Conservation (phyloP, 1,140 invertebrate species). For the Magallana angulata region DNA sequence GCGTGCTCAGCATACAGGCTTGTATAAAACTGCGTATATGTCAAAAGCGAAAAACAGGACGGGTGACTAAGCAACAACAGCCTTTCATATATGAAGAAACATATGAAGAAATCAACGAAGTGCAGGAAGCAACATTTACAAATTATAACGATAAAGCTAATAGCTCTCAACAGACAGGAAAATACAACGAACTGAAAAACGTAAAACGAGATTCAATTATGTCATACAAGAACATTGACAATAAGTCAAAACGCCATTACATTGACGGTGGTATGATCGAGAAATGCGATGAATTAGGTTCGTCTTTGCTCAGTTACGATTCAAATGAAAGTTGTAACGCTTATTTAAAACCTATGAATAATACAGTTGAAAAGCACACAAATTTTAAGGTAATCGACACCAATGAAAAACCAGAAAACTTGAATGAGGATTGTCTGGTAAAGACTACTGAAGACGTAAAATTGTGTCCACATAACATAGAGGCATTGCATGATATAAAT, state of each 20-base stretch:
- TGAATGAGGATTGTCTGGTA: too few species aligned
- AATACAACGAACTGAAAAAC: neutral
- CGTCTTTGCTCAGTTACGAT: neutral
- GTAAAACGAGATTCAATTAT: neutral
- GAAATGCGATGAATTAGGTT: neutral
- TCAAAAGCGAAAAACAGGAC: neutral
- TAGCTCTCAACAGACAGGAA: neutral
- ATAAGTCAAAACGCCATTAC: neutral
- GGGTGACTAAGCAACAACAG: neutral
- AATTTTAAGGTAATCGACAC: too few species aligned
- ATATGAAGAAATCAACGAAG: constrained; percentile 11
- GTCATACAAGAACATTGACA: neutral
- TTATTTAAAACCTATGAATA: too few species aligned
- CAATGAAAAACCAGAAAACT: too few species aligned
- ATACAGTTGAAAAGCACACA: too few species aligned
- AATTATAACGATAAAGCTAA: neutral
- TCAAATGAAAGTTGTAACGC: too few species aligned
- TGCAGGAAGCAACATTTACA: neutral
- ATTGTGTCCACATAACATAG: too few species aligned
- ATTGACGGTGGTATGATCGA: neutral
- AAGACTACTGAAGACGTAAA: too few species aligned
- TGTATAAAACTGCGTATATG: neutral
- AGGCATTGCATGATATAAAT: too few species aligned
- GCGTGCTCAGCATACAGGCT: neutral
- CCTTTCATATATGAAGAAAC: neutral